phyloP scores from a whole-genome alignment of 2,113 vertebrate genomes.

The Tamias sibiricus region DNA sequence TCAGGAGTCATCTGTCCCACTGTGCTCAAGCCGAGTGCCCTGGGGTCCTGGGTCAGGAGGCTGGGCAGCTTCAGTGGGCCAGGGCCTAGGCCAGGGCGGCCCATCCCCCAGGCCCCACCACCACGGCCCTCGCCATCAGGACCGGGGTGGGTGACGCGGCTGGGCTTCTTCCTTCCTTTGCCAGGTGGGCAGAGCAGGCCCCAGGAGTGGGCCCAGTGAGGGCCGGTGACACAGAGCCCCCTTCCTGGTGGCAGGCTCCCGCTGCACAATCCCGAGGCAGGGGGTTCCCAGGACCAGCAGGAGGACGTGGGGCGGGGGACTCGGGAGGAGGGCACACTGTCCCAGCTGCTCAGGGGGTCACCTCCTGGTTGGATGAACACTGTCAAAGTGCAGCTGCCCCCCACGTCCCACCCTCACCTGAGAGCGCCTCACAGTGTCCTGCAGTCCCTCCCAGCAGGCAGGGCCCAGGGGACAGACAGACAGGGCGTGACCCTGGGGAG shows the following conservation, averaged over 20 bases:
- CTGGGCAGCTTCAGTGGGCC: rapidly evolving
- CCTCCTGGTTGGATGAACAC: background rate
- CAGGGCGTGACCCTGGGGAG: background rate
- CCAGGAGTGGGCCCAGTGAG: background rate
- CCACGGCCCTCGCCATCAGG: background rate
- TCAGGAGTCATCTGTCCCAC: background rate
- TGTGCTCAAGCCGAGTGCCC: background rate
- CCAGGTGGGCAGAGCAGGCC: background rate
- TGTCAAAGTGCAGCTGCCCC: background rate
- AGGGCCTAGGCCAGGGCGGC: background rate
- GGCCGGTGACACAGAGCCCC: background rate
- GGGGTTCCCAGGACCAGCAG: background rate
- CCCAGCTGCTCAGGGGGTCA: background rate
- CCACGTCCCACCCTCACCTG: background rate
- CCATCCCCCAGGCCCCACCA: rapidly evolving
- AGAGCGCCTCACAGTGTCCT: rapidly evolving
- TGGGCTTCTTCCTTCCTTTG: background rate
- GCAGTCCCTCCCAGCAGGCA: no score
- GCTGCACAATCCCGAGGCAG: background rate
- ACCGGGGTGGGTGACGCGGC: background rate
- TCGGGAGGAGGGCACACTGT: background rate
- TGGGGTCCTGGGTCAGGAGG: background rate
- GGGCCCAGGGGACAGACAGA: background rate
- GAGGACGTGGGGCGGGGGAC: background rate
- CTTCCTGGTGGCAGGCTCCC: rapidly evolving